Base-by-base conservation (phyloP, 2,113 vertebrate species). In the Melospiza melodia region DNA sequence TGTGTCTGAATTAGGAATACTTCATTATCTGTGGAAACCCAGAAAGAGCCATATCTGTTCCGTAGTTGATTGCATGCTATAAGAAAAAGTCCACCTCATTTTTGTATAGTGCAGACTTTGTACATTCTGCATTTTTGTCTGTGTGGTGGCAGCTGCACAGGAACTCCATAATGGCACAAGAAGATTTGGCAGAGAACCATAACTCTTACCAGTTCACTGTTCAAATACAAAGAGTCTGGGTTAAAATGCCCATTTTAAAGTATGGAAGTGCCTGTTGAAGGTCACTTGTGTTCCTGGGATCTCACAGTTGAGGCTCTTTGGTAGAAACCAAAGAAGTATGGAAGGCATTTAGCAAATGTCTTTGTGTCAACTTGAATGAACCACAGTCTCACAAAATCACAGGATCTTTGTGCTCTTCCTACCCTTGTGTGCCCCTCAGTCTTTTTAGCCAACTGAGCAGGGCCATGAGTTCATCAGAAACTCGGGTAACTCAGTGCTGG, bases 371-470 rank as follows among this genome's bases (percentile, higher is more conserved):
- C 25, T 59, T 69, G 59, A 75, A 43, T 89, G 80, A 85, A 37
- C 28, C 22, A 11, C 33, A 44, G 0, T 49, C 44, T 61, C 18
- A 12, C 41, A 66, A 48, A 41, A 43, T 21, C 4, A 5, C 0
- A 0, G 35, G 33, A 21, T 89, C 51, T 85, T 82, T 59, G 51
- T 80, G 76, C 21, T 78, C 7, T 30, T 71, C 52, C 55, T 85
- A 17, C 35, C 20, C 46, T 67, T n/a, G 30, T 0, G 1, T 71
- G 43, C 44, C 44, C 44, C 67, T 84, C 30, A 5, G 55, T 58
- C n/a, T 66, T 88, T 33, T 35, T 55, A 15, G 25, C 62, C 63
- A 54, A 10, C 21, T 76, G 79, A 55, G 33, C 55, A 51, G 46
- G 68, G 54, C 85, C 0, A 0, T 10, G 46, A 77, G 43, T 41